These are phyloP conservation scores for Axinella damicornis DNA, from an alignment of 37 sponge, comb jelly and placozoan species.

Conservation along the genomic window DNA sequence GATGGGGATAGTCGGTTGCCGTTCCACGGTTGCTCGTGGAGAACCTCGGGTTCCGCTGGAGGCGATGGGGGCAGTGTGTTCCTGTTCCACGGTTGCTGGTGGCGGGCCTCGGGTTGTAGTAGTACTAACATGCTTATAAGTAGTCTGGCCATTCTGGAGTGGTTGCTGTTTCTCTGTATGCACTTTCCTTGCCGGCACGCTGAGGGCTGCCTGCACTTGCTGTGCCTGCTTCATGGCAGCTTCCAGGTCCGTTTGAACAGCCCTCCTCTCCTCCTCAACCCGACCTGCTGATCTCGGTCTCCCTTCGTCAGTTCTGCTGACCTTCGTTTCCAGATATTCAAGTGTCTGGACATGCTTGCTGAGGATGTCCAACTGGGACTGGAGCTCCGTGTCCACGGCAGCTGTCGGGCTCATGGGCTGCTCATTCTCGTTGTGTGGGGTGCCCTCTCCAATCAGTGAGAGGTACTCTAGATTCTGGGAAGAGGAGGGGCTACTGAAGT, in stretches of 20 bases:
- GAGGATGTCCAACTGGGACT: background rate
- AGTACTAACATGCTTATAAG: no score
- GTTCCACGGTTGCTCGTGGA: no score
- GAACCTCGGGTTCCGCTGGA: no score
- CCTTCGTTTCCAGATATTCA: slow-evolving; percentile 33
- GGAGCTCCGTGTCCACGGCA: background rate
- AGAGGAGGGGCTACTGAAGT: background rate
- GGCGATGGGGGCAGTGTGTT: no score
- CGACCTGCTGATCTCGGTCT: background rate
- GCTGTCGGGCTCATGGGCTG: no score
- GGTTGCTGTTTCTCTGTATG: background rate
- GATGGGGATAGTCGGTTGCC: no score
- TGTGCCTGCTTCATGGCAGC: slow-evolving; percentile 6
- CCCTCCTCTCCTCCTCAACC: background rate
- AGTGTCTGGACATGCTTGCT: slow-evolving; percentile 14
- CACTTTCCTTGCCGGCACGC: background rate
- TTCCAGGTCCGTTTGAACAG: slow-evolving; percentile 5
- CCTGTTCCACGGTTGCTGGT: no score
- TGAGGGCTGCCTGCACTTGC: slow-evolving; percentile 26
- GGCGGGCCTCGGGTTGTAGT: background rate
- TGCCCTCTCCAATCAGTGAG: slow-evolving; percentile 22
- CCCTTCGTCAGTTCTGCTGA: background rate
- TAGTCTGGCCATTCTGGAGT: background rate
- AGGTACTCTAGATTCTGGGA: slow-evolving; percentile 12
- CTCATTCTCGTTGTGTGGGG: background rate